Conservation (phyloP, 2,888 invertebrate species). For the Dugesia japonica region DNA sequence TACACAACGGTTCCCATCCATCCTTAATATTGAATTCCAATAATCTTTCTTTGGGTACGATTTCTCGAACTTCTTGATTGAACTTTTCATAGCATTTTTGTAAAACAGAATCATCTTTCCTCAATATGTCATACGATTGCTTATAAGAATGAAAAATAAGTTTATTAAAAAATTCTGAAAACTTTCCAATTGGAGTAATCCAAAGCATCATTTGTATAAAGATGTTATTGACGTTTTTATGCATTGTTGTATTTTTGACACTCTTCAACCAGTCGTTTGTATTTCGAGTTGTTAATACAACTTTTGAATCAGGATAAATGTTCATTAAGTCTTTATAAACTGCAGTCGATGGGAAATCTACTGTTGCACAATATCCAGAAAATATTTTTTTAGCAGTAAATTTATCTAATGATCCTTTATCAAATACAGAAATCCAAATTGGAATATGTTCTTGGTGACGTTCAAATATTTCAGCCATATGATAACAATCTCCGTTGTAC, state of each 20-base stretch:
- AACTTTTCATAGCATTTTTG: neutral
- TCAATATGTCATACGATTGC: neutral
- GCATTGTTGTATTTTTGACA: neutral
- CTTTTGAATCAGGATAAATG: conserved; percentile 34
- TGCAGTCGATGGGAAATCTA: conserved; percentile 25
- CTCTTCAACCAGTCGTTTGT: conserved; percentile 26
- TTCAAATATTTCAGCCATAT: conserved; percentile 26
- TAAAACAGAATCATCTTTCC: neutral
- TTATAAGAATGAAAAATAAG: neutral
- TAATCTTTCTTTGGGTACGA: conserved; percentile 25
- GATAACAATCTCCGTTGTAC: conserved; percentile 24
- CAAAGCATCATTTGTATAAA: neutral
- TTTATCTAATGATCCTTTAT: neutral
- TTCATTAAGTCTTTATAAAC: conserved; percentile 33
- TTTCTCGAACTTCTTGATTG: conserved; percentile 25
- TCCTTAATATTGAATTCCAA: conserved; percentile 27
- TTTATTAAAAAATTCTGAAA: neutral
- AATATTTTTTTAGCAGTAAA: neutral
- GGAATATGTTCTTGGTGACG: neutral
- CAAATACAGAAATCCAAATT: neutral
- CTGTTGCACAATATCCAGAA: conserved; percentile 12
- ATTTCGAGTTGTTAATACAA: conserved; percentile 29
- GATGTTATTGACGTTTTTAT: neutral
- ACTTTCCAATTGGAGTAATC: neutral
- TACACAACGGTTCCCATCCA: conserved; percentile 34